Conservation (phyloP, 2,797 vertebrate genomes). For the Dendrocincla tyrannina region DNA sequence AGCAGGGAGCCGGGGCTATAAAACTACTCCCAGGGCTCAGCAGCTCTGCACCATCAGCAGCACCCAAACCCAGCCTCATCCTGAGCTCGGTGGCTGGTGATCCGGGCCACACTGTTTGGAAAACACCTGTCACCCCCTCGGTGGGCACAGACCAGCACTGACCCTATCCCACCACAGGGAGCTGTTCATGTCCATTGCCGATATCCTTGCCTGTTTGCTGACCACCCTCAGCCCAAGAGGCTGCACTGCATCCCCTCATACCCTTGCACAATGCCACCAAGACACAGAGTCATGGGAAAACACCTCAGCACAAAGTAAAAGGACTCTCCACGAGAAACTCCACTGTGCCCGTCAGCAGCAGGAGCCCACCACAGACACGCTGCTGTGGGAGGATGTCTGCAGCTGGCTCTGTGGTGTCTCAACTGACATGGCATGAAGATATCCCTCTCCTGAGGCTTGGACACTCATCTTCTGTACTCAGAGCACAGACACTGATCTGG, state of each 20-base stretch:
- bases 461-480: neutral
- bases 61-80: neutral
- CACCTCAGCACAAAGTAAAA: neutral
- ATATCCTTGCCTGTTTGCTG: neutral
- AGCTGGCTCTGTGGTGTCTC: accelerated
- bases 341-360: neutral
- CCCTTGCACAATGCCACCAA: accelerated
- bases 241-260: accelerated
- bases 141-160: neutral
- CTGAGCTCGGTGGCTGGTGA: accelerated
- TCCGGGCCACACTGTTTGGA: neutral
- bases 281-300: neutral
- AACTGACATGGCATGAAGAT: accelerated
- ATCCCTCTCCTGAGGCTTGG: neutral
- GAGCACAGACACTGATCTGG: neutral
- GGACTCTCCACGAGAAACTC: neutral
- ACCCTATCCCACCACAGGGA: neutral
- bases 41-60: neutral
- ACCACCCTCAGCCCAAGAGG: neutral
- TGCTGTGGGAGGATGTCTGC: neutral
- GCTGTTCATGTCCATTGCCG: neutral
- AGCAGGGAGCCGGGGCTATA: neutral
- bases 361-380: accelerated
- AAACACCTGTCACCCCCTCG: accelerated
- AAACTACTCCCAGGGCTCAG: neutral